Base-by-base conservation (phyloP, 2,888 invertebrate species). In the Lissonota sp. region DNA sequence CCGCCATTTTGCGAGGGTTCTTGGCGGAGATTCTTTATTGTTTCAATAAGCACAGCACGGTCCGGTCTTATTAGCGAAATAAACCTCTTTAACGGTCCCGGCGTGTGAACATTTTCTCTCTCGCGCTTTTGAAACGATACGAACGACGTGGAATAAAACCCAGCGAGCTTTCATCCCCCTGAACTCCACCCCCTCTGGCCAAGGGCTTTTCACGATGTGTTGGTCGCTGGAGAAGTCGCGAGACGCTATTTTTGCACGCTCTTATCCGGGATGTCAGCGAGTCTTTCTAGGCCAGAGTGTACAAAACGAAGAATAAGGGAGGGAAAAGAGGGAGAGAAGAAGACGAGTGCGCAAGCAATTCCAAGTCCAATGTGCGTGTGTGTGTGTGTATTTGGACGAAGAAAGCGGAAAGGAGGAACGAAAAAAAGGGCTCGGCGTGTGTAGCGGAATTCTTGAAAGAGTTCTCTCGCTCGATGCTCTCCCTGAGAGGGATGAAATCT, bases 31-130 rank as follows among this genome's bases (percentile, higher is more conserved):
- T 92, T 92, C 92, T 92, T 92, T 92, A 92, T 92, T 91, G 92
- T 92, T 92, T 92, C 92, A 92, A 92, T 92, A 92, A 92, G 92
- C 91, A 87, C 88, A 79, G 89, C 87, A 88, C 87, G 87, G 91
- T 90, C 91, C 91, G 88, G 91, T 89, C 92, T 92, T 92, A 92
- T 92, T 92, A 92, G 90, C 90, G 92, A 91, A 91, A 92, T 92
- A 92, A 92, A 92, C 90, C 92, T 92, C 90, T 90, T 90, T 92
- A 92, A 92, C 90, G 91, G 87, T 89, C 84, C 82, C 78, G 83
- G 85, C 83, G 80, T 84, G 86, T 86, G 77, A 85, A 85, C 84
- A 84, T 84, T 85, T 80, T 80, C 67, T 81, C 82, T 71, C 78
- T 55, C 60, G 53, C 39, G 16, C 8, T 39, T 60, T 77, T 39